phyloP scores from a whole-genome alignment of 2,797 vertebrate species.

The Sebastes taczanowskii region DNA sequence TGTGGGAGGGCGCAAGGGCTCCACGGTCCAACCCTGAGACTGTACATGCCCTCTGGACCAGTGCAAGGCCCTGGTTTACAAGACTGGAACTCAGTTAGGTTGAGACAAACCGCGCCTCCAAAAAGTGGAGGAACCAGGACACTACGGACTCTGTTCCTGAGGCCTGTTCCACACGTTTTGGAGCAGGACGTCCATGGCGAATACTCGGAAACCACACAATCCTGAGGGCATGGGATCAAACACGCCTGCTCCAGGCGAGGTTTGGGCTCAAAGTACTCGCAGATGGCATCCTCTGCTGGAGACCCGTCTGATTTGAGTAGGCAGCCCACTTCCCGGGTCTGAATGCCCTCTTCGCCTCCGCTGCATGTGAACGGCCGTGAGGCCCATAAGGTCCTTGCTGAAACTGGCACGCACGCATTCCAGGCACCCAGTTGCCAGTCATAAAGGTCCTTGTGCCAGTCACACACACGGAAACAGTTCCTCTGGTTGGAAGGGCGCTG shows the following conservation, averaged over 20 bases:
- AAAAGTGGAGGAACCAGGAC: constrained; percentile 92
- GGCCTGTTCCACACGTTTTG: constrained; percentile 91
- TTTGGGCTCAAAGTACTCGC: constrained; percentile 96
- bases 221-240: constrained; percentile 94
- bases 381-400: constrained; percentile 82
- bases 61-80: constrained; percentile 86
- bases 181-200: constrained; percentile 94
- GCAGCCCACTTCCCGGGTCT: constrained; percentile 90
- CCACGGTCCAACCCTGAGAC: constrained; percentile 90
- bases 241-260: constrained; percentile 96
- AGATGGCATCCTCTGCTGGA: constrained; percentile 90
- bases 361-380: constrained; percentile 80
- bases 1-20: constrained; percentile 82
- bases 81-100: constrained; percentile 94
- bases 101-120: constrained; percentile 89
- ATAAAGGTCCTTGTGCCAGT: constrained; percentile 97
- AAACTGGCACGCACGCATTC: constrained; percentile 89
- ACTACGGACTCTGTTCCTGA: constrained; percentile 90
- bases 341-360: constrained; percentile 93
- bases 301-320: constrained; percentile 85
- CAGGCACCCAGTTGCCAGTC: constrained; percentile 92
- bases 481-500: constrained; percentile 93
- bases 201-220: constrained; percentile 93
- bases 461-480: constrained; percentile 94
- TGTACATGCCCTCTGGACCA: constrained; percentile 87